A percentile compares a stretch with the other conserved stretches of the same genome.
Evolutionary conservation across 2,888 invertebrate genomes (phyloP).

Genomic region (Cataglyphis albicans): DNA sequence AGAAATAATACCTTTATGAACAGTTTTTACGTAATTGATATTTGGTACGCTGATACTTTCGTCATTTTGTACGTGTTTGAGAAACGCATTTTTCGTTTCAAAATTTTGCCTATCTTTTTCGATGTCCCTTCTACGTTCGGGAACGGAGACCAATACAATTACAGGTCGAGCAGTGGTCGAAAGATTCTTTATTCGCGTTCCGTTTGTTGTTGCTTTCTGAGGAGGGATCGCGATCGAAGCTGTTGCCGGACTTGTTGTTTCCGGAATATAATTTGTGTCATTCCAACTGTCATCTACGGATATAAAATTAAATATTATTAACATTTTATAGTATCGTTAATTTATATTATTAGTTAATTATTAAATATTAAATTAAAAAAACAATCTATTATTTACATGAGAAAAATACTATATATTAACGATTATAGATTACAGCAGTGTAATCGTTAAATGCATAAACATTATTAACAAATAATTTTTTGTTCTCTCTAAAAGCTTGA

Average conservation of each 20-base stretch:
- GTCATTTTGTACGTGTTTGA: constrained; percentile 48
- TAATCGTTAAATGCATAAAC: not conserved
- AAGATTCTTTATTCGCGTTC: constrained; percentile 12
- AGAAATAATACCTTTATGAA: constrained; percentile 73
- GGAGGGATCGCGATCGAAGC: constrained; percentile 23
- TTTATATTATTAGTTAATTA: not conserved
- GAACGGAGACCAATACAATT: constrained; percentile 72
- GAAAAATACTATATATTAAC: not conserved
- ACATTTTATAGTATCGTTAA: not conserved
- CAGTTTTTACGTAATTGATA: constrained; percentile 78
- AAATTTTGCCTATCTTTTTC: constrained; percentile 62
- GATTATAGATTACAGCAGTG: not conserved
- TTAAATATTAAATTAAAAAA: not conserved
- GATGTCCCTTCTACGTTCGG: constrained; percentile 62
- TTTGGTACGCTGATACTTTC: constrained; percentile 65
- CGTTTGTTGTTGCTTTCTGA: constrained; percentile 30
- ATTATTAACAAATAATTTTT: not conserved
- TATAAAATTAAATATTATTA: not conserved
- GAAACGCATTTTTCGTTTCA: constrained; percentile 57
- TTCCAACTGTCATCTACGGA: constrained; percentile 10
- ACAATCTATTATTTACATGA: not conserved
- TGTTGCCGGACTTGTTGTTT: constrained; percentile 35
- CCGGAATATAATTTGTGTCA: constrained; percentile 15
- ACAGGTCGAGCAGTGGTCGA: constrained; percentile 68
- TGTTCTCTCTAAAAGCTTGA: not conserved